A percentile compares a stretch with the other conserved stretches of the same genome.
phyloP scores from a whole-genome alignment of 1,140 invertebrate species.

The Pseudomyrmex concolor region DNA sequence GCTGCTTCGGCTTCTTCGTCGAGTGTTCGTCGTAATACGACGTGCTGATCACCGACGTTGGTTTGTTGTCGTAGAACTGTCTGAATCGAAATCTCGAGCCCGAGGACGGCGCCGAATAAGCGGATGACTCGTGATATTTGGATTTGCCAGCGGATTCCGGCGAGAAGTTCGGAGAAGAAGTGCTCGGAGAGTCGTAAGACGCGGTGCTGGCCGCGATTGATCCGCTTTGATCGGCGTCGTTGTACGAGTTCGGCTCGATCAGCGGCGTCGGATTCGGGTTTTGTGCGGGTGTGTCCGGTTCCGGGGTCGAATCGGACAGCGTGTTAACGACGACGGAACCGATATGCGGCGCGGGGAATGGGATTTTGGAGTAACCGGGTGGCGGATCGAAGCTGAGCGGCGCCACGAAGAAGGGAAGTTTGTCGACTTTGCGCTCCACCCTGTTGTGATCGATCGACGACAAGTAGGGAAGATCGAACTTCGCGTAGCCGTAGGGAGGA shows the following conservation, averaged over 20 bases:
- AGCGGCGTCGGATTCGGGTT: conserved; percentile 74
- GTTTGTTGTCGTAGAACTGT: conserved; percentile 72
- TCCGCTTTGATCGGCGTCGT: conserved; percentile 50
- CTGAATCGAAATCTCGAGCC: conserved; percentile 73
- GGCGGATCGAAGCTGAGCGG: conserved; percentile 93
- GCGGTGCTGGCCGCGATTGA: conserved; percentile 55
- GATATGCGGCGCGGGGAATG: conserved; percentile 93
- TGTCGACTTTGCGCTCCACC: conserved; percentile 89
- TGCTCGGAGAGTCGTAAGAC: conserved; percentile 73
- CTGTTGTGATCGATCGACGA: conserved; percentile 90
- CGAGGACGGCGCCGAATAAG: conserved; percentile 42
- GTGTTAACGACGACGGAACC: conserved; percentile 91
- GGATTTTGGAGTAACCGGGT: conserved; percentile 92
- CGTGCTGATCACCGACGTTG: conserved; percentile 59
- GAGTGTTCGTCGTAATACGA: conserved; percentile 60
- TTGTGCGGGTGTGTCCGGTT: conserved; percentile 43
- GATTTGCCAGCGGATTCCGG: conserved; percentile 70
- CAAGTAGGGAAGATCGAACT: conserved; percentile 93
- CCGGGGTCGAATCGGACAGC: conserved; percentile 66
- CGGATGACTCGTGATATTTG: conserved; percentile 66
- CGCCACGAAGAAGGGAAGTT: conserved; percentile 93
- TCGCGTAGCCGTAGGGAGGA: conserved; percentile 89
- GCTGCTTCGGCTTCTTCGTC: conserved; percentile 49
- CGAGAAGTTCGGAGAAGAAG: conserved; percentile 70
- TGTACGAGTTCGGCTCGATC: conserved; percentile 78